phyloP scores from a whole-genome alignment of 2,888 invertebrate species.

The Pristionchus exspectatus region DNA sequence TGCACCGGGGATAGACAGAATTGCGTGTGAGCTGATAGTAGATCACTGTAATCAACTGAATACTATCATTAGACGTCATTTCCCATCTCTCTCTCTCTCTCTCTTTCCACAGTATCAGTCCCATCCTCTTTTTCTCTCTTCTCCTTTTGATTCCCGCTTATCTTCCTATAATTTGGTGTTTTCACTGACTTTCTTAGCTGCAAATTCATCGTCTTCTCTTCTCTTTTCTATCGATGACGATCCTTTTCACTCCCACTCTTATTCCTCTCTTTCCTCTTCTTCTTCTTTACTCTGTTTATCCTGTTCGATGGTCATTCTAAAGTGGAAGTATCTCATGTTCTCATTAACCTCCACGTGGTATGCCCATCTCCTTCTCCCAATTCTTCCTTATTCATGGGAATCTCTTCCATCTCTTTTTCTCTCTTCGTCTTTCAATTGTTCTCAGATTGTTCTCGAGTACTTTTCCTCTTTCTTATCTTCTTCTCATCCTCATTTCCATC shows the following conservation, averaged over 20 bases:
- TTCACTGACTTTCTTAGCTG: background rate
- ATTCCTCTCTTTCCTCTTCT: background rate
- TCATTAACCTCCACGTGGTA: background rate
- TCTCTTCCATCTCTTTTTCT: background rate
- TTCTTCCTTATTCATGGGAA: background rate
- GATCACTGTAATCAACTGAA: no score
- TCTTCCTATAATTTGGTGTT: background rate
- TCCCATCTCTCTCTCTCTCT: background rate
- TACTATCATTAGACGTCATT: background rate
- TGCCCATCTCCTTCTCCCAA: background rate
- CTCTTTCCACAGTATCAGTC: background rate
- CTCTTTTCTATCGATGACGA: background rate
- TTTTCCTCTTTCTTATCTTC: background rate
- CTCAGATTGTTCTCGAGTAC: background rate
- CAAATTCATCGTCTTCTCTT: background rate
- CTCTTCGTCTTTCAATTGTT: background rate
- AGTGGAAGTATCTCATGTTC: background rate
- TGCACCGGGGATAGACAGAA: no score
- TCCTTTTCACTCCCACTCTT: background rate
- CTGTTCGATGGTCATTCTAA: background rate
- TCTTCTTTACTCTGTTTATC: background rate
- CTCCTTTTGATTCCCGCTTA: background rate
- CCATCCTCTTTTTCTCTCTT: background rate
- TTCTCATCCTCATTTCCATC: conserved; percentile 43
- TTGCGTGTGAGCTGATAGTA: no score